Base-by-base conservation (phyloP, 1,140 invertebrate species). In the Drosophila nigrodunni region DNA sequence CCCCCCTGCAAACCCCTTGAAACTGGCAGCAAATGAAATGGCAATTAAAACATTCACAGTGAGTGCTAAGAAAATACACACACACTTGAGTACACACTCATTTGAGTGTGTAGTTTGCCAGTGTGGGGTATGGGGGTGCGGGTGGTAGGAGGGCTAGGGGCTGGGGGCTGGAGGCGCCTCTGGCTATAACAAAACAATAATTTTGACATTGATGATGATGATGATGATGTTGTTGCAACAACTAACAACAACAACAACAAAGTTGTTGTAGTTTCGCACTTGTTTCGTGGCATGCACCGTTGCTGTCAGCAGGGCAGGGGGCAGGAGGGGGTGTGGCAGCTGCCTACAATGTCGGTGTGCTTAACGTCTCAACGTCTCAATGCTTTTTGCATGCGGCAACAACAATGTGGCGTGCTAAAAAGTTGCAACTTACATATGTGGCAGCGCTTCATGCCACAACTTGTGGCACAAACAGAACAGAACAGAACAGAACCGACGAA, bases 161-260 rank as follows among this genome's bases (percentile, higher is more conserved):
- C 15, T 15, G 15, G 11, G 18, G 39, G 6, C 4, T 13, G 13
- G n/a, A 21, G 41, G 30, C 30, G 60, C 46, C 67, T 58, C 15
- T 50, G 57, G 58, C 58, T 71, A 81, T 81, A 87, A 78, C 57
- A 79, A 87, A 87, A 70, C 83, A 87, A 87, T 82, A 79, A 88
- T 88, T 87, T 87, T 87, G 83, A 87, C 83, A 87, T 87, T 87
- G 83, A 87, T 87, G 83, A 85, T 87, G 79, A 81, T 74, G 80
- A 52, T 50, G 64, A 73, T 82, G 82, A 71, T 87, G 82, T 49
- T 72, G 82, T 34, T 64, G 60, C n/a, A 30, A 8, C 52, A 47
- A 47, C 58, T 52, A 60, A 25, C 74, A 68, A 34, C 67, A 66
- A 21, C 77, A 64, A 46, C 72, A 69, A 58, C 77, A 70, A 80